These are phyloP conservation scores for Monopis laevigella DNA, from an alignment of 2,888 invertebrate species.

Conservation along the genomic window DNA sequence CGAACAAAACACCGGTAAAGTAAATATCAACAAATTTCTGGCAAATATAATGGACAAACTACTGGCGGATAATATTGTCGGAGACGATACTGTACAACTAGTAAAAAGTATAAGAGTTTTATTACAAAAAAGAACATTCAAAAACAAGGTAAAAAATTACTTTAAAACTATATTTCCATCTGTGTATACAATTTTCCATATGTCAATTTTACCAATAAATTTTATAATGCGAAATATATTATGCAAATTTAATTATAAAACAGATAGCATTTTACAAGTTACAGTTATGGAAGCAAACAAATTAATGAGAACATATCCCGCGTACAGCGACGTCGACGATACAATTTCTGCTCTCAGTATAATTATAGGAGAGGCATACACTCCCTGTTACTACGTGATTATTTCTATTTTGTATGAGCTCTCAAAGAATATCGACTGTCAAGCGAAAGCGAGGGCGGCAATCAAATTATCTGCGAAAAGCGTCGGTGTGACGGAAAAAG, in stretches of 20 bases:
- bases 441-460: constrained; percentile 33
- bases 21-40: constrained; percentile 56
- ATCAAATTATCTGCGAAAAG: background rate
- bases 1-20: constrained; percentile 32
- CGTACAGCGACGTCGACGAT: constrained; percentile 28
- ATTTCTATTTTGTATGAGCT: constrained; percentile 45
- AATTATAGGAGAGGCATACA: constrained; percentile 51
- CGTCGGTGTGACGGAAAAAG: constrained; percentile 23
- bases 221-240: constrained; percentile 2
- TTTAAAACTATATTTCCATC: constrained; percentile 53
- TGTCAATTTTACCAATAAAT: constrained; percentile 29
- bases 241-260: background rate
- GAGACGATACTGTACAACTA: background rate
- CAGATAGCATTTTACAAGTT: background rate
- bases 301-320: constrained; percentile 25
- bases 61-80: constrained; percentile 15
- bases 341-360: constrained; percentile 36
- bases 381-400: constrained; percentile 41
- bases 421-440: constrained; percentile 34
- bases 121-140: constrained; percentile 33
- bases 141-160: constrained; percentile 44
- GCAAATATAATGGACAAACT: constrained; percentile 53
- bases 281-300: constrained; percentile 30
- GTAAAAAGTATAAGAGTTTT: constrained; percentile 27
- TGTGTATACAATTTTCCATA: constrained; percentile 38